Conservation (phyloP, 2,113 vertebrate genomes). For the Cryptotis parvus region DNA sequence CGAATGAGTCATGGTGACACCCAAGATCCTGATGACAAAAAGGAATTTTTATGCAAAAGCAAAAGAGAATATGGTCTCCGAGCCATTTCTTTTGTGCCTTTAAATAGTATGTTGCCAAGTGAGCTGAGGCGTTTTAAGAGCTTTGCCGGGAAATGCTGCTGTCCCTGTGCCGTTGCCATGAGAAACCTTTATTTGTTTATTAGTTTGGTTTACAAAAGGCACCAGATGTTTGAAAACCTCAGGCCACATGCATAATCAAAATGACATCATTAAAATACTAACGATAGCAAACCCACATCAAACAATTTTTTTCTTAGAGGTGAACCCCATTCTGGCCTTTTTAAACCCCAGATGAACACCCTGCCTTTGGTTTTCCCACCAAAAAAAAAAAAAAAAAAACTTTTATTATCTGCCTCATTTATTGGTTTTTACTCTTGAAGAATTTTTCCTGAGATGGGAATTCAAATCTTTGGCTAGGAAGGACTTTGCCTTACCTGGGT, state of each 20-base stretch:
- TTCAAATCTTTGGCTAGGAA: neutral
- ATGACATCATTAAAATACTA: constrained; percentile 80
- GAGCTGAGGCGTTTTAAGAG: constrained; percentile 66
- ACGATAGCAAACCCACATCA: constrained; percentile 72
- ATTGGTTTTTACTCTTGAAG: neutral
- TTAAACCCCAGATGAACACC: neutral
- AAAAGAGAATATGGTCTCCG: constrained; percentile 41
- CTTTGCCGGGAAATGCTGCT: constrained; percentile 80
- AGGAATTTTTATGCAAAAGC: constrained; percentile 44
- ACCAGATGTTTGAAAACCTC: constrained; percentile 82
- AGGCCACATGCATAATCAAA: constrained; percentile 77
- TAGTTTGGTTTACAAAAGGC: constrained; percentile 80
- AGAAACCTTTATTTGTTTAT: constrained; percentile 81
- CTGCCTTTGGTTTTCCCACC: constrained; percentile 47
- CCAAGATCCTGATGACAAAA: constrained; percentile 33
- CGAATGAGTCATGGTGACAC: neutral
- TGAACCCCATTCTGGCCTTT: constrained; percentile 14
- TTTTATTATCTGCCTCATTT: neutral
- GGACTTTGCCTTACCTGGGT: neutral
- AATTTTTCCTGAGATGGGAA: constrained; percentile 16
- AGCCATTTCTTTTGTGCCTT: constrained; percentile 58
- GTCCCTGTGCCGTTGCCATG: constrained; percentile 73
- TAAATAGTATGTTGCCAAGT: constrained; percentile 73
- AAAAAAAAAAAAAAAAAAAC: neutral
- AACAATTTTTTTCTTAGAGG: constrained; percentile 61